phyloP scores from a whole-genome alignment of 23 tunicate genomes.

The Diplosoma virens region DNA sequence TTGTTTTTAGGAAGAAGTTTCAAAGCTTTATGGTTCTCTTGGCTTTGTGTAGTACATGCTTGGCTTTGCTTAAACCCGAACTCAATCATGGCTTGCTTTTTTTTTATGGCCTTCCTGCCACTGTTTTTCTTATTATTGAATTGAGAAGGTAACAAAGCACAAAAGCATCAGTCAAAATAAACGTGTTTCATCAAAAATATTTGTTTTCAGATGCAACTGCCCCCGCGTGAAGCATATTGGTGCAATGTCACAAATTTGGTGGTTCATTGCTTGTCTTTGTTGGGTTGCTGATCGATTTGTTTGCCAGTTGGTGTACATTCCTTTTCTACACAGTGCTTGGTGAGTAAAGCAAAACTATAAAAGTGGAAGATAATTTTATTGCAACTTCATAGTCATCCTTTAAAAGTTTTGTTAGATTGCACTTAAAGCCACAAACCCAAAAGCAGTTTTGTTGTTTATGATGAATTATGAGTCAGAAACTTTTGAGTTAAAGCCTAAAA shows the following conservation, averaged over 20 bases:
- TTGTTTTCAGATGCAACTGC: slow-evolving; percentile 47
- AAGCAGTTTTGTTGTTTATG: too few species aligned
- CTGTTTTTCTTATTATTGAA: slow-evolving; percentile 27
- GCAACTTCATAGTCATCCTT: too few species aligned
- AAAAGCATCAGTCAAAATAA: too few species aligned
- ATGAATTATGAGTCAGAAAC: too few species aligned
- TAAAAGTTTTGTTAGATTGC: too few species aligned
- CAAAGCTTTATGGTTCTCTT: slow-evolving; percentile 1
- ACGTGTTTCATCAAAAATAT: too few species aligned
- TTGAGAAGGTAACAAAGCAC: slow-evolving; percentile 45
- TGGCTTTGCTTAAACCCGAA: slow-evolving; percentile 48
- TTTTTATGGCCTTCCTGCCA: slow-evolving; percentile 39
- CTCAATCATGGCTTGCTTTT: slow-evolving; percentile 41
- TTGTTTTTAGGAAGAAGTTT: slow-evolving; percentile 9
- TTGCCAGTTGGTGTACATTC: slow-evolving; percentile 63
- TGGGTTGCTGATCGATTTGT: slow-evolving; percentile 78
- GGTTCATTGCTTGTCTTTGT: slow-evolving; percentile 53
- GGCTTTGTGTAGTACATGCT: slow-evolving; percentile 19
- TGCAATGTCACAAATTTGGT: slow-evolving; percentile 65
- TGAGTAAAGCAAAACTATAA: too few species aligned
- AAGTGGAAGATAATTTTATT: too few species aligned
- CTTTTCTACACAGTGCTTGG: slow-evolving; percentile 88
- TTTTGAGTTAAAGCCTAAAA: too few species aligned
- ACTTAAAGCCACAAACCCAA: too few species aligned
- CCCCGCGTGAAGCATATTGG: slow-evolving; percentile 65